These are phyloP conservation scores for Epinephelus cyanopodus DNA, from an alignment of 2,113 vertebrate species.

Conservation along the genomic window DNA sequence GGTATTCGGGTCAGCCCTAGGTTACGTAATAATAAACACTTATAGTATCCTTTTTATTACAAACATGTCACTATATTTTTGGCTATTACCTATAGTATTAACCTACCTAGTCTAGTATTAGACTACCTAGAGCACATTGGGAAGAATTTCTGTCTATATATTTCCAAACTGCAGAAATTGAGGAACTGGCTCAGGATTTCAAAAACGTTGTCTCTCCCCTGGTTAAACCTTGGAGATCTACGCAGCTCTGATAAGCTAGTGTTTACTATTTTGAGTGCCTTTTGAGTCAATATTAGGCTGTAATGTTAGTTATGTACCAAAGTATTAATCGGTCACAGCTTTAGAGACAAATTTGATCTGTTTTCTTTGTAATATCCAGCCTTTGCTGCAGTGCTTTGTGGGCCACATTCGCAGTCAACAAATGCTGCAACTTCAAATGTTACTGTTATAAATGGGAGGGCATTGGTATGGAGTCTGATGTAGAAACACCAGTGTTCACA, in stretches of 20 bases:
- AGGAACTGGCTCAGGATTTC: neutral
- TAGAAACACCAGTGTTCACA: neutral
- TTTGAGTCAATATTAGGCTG: neutral
- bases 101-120: no score
- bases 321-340: neutral
- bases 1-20: no score
- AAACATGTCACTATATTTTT: neutral
- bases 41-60: neutral
- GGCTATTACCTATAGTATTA: neutral
- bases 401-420: neutral
- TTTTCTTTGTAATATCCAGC: neutral
- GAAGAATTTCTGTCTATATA: neutral
- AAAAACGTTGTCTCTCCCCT: neutral
- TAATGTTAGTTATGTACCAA: neutral
- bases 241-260: neutral
- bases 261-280: neutral
- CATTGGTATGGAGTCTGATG: neutral
- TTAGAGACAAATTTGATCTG: neutral
- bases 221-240: neutral
- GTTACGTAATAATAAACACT: no score
- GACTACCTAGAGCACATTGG: neutral
- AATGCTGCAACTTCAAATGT: slow-evolving; percentile 4
- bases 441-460: neutral
- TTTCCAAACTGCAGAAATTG: neutral
- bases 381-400: slow-evolving; percentile 21